Percentiles rank a stretch among this genome's conserved stretches.
phyloP scores from a whole-genome alignment of 1,140 invertebrate genomes.

The Heliconius nattereri region DNA sequence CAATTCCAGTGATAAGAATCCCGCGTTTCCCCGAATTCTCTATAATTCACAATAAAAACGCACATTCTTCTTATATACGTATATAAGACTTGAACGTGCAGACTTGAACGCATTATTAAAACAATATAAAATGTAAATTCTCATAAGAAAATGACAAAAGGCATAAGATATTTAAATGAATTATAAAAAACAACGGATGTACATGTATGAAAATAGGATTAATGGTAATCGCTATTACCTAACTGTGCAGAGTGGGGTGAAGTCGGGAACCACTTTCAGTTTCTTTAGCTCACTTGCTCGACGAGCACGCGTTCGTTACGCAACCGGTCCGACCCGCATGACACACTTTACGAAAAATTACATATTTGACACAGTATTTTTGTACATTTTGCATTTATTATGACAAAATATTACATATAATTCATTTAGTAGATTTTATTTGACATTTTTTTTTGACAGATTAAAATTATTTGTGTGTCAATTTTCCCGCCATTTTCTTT shows the following conservation, averaged over 20 bases:
- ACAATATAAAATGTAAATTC: background rate
- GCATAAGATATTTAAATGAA: background rate
- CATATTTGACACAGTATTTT: background rate
- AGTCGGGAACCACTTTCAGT: conserved; percentile 70
- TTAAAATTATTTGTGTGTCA: background rate
- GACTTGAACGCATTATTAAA: background rate
- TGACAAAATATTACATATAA: background rate
- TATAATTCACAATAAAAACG: no score
- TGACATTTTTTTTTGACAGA: no score
- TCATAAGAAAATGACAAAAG: background rate
- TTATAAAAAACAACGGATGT: conserved; percentile 44
- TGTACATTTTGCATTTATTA: background rate
- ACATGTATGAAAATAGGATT: conserved; percentile 64
- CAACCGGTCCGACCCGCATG: conserved; percentile 65
- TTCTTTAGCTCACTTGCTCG: conserved; percentile 56
- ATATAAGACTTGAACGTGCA: no score
- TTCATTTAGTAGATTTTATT: no score
- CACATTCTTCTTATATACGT: no score
- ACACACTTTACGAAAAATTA: conserved; percentile 56
- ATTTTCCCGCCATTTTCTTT: conserved; percentile 33
- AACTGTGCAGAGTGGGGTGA: conserved; percentile 59
- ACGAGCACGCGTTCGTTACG: conserved; percentile 67
- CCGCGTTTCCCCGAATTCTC: no score
- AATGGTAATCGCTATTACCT: conserved; percentile 68
- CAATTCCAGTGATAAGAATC: no score